Evolutionary conservation across 2,113 vertebrate species (phyloP).

Genomic region (Scomber colias): DNA sequence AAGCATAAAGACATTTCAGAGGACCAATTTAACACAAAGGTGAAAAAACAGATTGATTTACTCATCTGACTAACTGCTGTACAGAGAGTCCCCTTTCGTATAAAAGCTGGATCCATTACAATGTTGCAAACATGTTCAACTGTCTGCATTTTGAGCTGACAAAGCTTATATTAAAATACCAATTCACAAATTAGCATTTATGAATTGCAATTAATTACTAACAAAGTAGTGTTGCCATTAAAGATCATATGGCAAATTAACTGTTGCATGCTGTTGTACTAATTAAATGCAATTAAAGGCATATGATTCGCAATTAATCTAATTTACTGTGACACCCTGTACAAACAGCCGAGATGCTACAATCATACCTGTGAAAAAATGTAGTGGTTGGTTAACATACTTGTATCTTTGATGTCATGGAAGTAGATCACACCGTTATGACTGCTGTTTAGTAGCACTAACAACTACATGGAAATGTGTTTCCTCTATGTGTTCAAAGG

Average conservation of each 20-base stretch:
- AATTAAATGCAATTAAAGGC: neutral
- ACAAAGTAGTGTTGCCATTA: neutral
- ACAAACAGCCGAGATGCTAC: neutral
- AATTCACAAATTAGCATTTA: neutral
- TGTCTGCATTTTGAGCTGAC: neutral
- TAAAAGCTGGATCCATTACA: neutral
- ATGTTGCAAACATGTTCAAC: neutral
- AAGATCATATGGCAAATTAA: neutral
- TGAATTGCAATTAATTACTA: slow-evolving; percentile 1
- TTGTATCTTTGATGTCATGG: slow-evolving; percentile 37
- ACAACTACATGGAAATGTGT: slow-evolving; percentile 16
- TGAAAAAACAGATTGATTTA: neutral
- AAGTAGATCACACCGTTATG: slow-evolving; percentile 36
- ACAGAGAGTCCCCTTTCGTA: too few relatives aligned
- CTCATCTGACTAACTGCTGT: neutral
- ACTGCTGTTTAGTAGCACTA: slow-evolving; percentile 14
- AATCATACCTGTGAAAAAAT: slow-evolving; percentile 18
- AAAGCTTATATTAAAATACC: too few relatives aligned
- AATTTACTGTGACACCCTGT: neutral
- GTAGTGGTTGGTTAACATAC: slow-evolving; percentile 7
- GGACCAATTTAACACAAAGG: neutral
- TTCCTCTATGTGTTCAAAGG: slow-evolving; percentile 22
- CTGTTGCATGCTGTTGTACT: neutral
- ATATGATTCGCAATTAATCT: neutral
- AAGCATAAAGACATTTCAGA: neutral